phyloP scores from a whole-genome alignment of 1,140 invertebrate genomes.

The Drosophila tani region DNA sequence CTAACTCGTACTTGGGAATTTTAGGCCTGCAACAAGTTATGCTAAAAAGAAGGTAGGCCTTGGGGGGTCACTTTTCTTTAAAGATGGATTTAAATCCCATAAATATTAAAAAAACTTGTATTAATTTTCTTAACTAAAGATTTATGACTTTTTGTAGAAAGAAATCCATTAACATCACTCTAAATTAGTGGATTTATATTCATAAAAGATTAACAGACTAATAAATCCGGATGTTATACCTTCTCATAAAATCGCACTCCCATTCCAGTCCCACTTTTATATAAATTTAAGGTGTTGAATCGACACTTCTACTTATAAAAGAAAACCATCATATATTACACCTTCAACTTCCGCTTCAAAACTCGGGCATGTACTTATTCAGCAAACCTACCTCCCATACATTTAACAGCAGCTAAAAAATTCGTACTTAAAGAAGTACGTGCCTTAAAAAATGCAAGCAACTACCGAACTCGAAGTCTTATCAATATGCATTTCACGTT shows the following conservation, averaged over 20 bases:
- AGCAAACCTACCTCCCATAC: conserved; percentile 9
- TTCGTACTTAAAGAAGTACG: conserved; percentile 50
- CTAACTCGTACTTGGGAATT: neutral
- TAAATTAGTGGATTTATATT: neutral
- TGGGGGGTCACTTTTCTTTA: neutral
- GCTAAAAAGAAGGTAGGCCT: neutral
- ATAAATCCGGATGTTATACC: neutral
- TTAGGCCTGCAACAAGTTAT: too few relatives aligned
- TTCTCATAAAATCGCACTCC: neutral
- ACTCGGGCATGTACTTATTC: conserved; percentile 23
- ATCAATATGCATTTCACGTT: conserved; percentile 73
- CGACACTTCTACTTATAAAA: neutral
- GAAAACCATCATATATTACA: neutral
- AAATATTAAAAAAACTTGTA: neutral
- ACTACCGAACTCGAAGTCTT: conserved; percentile 3
- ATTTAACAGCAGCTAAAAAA: conserved; percentile 23
- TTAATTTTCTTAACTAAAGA: neutral
- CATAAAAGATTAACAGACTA: neutral
- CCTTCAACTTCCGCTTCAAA: conserved; percentile 29
- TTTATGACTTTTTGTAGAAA: neutral
- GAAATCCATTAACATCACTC: neutral
- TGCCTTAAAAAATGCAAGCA: conserved; percentile 63
- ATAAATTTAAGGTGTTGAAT: neutral
- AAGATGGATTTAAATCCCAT: neutral
- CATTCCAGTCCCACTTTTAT: neutral